phyloP scores from a whole-genome alignment of 2,888 invertebrate genomes.

The Agrochola litura region DNA sequence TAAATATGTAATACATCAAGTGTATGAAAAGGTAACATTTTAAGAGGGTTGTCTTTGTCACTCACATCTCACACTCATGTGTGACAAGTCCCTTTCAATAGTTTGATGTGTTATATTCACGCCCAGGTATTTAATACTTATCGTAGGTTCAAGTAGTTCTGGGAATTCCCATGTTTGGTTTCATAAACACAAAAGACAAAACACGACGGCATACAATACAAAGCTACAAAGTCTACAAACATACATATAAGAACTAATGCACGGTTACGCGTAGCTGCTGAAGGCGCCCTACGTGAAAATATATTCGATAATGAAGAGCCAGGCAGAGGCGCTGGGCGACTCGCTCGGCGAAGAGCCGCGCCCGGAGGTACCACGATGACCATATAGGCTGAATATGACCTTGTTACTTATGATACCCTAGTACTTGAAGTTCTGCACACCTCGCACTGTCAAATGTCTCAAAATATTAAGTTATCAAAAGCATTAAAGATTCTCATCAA shows the following conservation, averaged over 20 bases:
- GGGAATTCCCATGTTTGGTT: conserved; percentile 1
- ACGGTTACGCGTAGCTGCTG: conserved; percentile 92
- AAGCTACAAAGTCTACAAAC: conserved; percentile 33
- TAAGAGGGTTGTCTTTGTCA: too few relatives aligned
- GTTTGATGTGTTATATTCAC: neutral
- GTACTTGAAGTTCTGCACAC: neutral
- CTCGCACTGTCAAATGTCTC: neutral
- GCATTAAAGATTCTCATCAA: conserved; percentile 1
- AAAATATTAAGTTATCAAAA: conserved; percentile 17
- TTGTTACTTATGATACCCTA: conserved; percentile 16
- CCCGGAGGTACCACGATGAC: conserved; percentile 82
- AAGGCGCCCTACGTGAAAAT: conserved; percentile 99
- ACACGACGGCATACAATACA: conserved; percentile 67
- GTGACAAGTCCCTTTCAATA: neutral
- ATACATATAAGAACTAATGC: conserved; percentile 51
- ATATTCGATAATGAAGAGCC: conserved; percentile 98
- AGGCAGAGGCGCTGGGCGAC: conserved; percentile 92
- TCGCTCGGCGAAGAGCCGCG: conserved; percentile 89
- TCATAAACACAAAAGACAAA: conserved; percentile 53
- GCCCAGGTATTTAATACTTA: neutral
- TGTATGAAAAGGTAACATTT: neutral
- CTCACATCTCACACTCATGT: too few relatives aligned
- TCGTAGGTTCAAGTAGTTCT: neutral
- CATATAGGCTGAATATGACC: conserved; percentile 68
- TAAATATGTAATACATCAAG: neutral